Evolutionary conservation across 2,797 vertebrate species (phyloP).

Genomic region (Schizothorax lantsangensis): DNA sequence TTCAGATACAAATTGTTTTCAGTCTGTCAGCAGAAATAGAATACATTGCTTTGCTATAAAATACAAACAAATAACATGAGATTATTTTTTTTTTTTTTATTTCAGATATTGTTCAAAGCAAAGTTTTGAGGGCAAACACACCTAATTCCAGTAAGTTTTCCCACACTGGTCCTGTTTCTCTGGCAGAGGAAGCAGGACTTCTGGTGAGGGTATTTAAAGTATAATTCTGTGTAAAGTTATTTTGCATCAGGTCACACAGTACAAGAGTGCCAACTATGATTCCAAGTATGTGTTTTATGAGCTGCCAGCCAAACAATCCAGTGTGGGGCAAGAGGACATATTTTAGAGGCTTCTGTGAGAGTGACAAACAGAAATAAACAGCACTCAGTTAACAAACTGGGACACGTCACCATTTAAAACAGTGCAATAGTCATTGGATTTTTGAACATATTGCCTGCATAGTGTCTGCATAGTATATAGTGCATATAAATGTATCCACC

Average conservation of each 20-base stretch:
- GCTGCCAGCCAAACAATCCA: slow-evolving; percentile 9
- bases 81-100: background rate
- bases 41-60: background rate
- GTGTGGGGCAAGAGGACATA: background rate
- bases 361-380: background rate
- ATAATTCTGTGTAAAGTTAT: background rate
- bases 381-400: background rate
- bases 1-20: background rate
- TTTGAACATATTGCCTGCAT: background rate
- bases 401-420: background rate
- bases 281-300: background rate
- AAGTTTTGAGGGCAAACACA: background rate
- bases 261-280: background rate
- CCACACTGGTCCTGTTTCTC: background rate
- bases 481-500: background rate
- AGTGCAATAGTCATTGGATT: background rate
- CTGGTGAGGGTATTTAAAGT: background rate
- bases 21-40: background rate
- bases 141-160: background rate
- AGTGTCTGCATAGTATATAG: background rate
- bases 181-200: background rate
- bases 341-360: background rate
- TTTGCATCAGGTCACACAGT: background rate
- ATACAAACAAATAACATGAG: background rate
- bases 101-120: background rate